phyloP scores from a whole-genome alignment of 1,140 invertebrate species.

The Arion vulgaris region DNA sequence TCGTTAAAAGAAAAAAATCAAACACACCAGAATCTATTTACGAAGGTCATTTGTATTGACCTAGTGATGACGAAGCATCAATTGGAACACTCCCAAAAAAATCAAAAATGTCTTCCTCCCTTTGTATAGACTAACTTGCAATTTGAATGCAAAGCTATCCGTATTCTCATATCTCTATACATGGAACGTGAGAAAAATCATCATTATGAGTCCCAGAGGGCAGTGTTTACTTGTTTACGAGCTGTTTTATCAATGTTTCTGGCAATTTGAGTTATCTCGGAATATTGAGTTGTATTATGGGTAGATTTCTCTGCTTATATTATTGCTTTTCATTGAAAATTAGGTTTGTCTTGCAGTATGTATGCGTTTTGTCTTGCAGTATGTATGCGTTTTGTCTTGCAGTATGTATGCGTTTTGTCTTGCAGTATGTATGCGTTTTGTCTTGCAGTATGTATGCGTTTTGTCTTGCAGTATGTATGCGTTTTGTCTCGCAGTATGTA shows the following conservation, averaged over 20 bases:
- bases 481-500: too few relatives aligned
- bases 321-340: too few relatives aligned
- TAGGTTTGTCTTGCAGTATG: too few relatives aligned
- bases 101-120: neutral
- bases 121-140: neutral
- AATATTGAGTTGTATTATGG: neutral
- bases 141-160: neutral
- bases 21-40: too few relatives aligned
- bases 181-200: neutral
- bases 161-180: neutral
- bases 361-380: too few relatives aligned
- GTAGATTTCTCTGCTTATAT: neutral
- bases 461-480: too few relatives aligned
- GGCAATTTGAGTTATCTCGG: neutral
- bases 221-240: neutral
- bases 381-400: too few relatives aligned
- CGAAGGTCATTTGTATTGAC: too few relatives aligned
- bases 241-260: neutral
- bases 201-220: neutral
- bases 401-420: too few relatives aligned
- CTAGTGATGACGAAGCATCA: neutral
- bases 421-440: too few relatives aligned
- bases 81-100: neutral
- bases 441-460: too few relatives aligned
- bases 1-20: too few relatives aligned